Base-by-base conservation (phyloP, 2,113 vertebrate species). In the Austrofundulus limnaeus region DNA sequence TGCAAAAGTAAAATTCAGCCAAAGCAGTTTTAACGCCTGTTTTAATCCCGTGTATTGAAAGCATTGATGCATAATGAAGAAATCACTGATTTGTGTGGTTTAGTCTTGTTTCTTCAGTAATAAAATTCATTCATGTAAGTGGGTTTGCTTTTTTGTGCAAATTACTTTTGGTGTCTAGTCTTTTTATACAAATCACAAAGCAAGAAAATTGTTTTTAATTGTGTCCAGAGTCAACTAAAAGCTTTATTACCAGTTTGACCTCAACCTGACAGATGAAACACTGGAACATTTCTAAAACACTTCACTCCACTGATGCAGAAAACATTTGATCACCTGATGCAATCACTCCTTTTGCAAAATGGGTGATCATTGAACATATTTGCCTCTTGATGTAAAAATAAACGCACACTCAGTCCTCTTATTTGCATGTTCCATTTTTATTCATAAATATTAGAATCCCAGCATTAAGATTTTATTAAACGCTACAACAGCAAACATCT, bases 351-450 rank as follows among this genome's bases (percentile, higher is more conserved):
- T 34, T 34, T 34, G 31, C 8, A 10, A 34, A 34, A 34, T 10
- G 31, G 6, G 31, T 2, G 8, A 34, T 8, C 9, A 34, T 10
- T 34, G 31, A 34, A 34, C 6, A 34, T 1, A 34, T n/a, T n/a
- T 28, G 28, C 7, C 28, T 28, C 28, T 28, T 28, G 7, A 28
- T 34, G 31, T 34, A 34, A 34, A 23, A 65, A 76, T 11, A 61
- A 76, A 72, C 11, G 59, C 39, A 52, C 0, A 0, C 1, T 1
- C 16, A 77, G 46, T 24, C 7, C 0, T 20, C 19, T 69, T 64
- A 16, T 14, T 84, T 90, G 83, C 87, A 90, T 90, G 89, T 82
- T 74, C 86, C 80, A 70, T 75, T 70, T 88, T 91, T 90, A 90
- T 87, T 90, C 46, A 62, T 87, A 47, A 72, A 80, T 67, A 34